phyloP scores from a whole-genome alignment of 2,797 vertebrate species.

The Gadopsis marmoratus region DNA sequence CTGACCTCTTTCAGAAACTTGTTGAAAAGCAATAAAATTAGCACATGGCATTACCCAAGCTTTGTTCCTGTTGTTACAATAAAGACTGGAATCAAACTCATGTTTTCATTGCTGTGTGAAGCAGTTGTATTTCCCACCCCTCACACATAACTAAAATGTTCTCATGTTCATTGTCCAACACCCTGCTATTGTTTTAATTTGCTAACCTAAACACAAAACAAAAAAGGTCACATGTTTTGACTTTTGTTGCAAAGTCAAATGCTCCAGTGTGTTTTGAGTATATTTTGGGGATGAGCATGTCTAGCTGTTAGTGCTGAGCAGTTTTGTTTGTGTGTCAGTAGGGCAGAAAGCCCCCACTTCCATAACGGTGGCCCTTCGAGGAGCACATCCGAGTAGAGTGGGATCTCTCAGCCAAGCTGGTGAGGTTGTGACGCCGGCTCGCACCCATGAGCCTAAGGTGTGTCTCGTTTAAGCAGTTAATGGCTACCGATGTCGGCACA shows the following conservation, averaged over 20 bases:
- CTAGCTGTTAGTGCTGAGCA: slow-evolving; percentile 47
- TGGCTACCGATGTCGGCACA: background rate
- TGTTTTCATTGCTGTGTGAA: slow-evolving; percentile 63
- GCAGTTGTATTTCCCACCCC: slow-evolving; percentile 23
- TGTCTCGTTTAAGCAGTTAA: slow-evolving; percentile 41
- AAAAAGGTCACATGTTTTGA: background rate
- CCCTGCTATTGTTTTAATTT: slow-evolving; percentile 26
- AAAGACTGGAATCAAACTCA: slow-evolving; percentile 79
- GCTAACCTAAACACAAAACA: background rate
- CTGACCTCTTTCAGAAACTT: slow-evolving; percentile 31
- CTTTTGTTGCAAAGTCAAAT: slow-evolving; percentile 5
- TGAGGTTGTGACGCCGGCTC: slow-evolving; percentile 74
- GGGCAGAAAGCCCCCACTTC: slow-evolving; percentile 94
- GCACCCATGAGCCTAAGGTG: slow-evolving; percentile 82
- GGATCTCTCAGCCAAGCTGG: slow-evolving; percentile 85
- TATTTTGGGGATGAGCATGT: background rate
- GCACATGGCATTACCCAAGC: slow-evolving; percentile 47
- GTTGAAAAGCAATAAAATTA: slow-evolving; percentile 50
- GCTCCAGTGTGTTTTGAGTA: background rate
- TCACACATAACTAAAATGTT: slow-evolving; percentile 1
- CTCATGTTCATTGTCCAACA: slow-evolving; percentile 42
- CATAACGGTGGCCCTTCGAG: slow-evolving; percentile 93
- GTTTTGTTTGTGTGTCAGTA: slow-evolving; percentile 78
- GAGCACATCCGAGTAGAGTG: slow-evolving; percentile 88
- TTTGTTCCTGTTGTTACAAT: slow-evolving; percentile 73